Base-by-base conservation (phyloP, 2,888 invertebrate species). In the Phlogophora meticulosa region DNA sequence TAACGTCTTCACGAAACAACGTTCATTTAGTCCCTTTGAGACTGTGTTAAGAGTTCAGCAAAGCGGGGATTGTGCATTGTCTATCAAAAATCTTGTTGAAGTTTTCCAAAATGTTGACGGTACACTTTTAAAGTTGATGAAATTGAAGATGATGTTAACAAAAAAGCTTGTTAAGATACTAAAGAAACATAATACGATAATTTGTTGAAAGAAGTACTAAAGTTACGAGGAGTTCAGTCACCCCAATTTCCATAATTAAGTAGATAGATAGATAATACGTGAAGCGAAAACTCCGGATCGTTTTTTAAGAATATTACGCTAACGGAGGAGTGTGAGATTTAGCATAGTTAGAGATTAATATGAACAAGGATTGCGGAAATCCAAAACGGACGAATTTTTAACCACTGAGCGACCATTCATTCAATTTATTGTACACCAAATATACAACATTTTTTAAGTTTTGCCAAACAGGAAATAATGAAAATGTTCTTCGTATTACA, bases 1-100 rank as follows among this genome's bases (percentile, higher is more conserved):
- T 94, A 93, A 94, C 88, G 91, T 91, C 91, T 90, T 92, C 88
- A 88, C 89, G 86, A 92, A 92, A 90, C 90, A 86, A 76, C 84
- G 87, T 88, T 89, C 89, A 87, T 89, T 91, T 88, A 87, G 87
- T 87, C 87, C 86, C 89, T 90, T 89, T 90, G 89, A 82, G 81
- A 83, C 53, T 53, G 42, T 20, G 61, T 75, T 75, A 57, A 48
- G 53, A 58, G 64, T 71, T 51, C 58, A 32, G 59, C 60, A 48
- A 51, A 59, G 46, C 28, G 46, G 60, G 42, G 43, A 62, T 40
- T 59, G 73, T 68, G 76, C 65, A 72, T 72, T 78, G 68, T 76
- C 58, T 66, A 52, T 70, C 72, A 72, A 73, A 57, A 51, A 57
- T 60, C 34, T 56, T 72, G 55, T 65, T 71, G 51, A 45, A 60